A percentile compares a stretch with the other conserved stretches of the same genome.
phyloP scores from a whole-genome alignment of 2,797 vertebrate genomes.

The Ctenosaura bakeri region DNA sequence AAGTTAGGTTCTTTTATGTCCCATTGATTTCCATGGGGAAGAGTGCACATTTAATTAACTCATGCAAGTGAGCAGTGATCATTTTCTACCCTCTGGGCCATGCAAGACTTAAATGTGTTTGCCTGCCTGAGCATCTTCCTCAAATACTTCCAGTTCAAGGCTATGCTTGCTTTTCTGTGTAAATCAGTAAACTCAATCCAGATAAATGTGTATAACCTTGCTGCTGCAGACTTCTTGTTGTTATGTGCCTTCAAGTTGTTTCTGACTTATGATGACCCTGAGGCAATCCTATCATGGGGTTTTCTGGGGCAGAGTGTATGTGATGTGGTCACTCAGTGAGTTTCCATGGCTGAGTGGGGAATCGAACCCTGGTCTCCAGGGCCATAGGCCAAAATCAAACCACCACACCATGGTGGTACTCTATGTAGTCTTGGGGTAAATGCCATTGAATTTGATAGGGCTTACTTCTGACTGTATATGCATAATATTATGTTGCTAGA shows the following conservation, averaged over 20 bases:
- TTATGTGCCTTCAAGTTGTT: no score
- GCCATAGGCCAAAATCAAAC: no score
- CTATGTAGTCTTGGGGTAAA: not conserved
- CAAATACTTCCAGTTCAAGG: not conserved
- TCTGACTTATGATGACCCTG: no score
- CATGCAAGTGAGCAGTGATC: slow-evolving; percentile 15
- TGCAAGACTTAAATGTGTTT: slow-evolving; percentile 1
- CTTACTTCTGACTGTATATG: no score
- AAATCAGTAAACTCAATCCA: not conserved
- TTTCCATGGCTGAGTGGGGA: no score
- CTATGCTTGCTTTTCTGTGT: not conserved
- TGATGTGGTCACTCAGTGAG: no score
- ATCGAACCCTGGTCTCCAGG: no score
- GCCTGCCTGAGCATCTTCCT: not conserved
- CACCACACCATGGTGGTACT: no score
- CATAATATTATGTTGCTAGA: no score
- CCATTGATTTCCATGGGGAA: slow-evolving; percentile 3
- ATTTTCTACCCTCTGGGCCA: not conserved
- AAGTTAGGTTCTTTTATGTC: slow-evolving; percentile 28
- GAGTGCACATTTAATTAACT: slow-evolving; percentile 28
- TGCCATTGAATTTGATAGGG: not conserved
- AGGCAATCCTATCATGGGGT: no score
- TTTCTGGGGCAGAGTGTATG: no score
- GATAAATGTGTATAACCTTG: not conserved
- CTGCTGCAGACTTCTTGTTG: not conserved